Evolutionary conservation across 1,140 invertebrate genomes (phyloP).

Genomic region (Drosophila cardini): DNA sequence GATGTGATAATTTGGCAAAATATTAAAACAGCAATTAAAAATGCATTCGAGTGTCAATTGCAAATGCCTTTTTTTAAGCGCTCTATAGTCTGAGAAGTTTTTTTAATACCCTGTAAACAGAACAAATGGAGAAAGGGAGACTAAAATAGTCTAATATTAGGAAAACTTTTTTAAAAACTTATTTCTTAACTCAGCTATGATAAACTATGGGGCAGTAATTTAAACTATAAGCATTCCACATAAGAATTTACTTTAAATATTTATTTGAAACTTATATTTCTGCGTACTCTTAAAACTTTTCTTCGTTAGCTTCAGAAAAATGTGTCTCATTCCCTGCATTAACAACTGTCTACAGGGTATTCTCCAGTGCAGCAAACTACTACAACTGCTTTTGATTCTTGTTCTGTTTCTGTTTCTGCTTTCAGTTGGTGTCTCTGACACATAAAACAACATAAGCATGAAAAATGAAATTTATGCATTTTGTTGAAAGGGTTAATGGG

Average conservation of each 20-base stretch:
- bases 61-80: slow-evolving; percentile 39
- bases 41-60: slow-evolving; percentile 74
- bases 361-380: background rate
- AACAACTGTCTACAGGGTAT: too few relatives aligned
- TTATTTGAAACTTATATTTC: too few relatives aligned
- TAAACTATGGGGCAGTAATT: too few relatives aligned
- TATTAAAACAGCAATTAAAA: slow-evolving; percentile 74
- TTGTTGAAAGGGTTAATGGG: slow-evolving; percentile 66
- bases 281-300: too few relatives aligned
- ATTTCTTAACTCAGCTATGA: too few relatives aligned
- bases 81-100: background rate
- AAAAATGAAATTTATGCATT: slow-evolving; percentile 61
- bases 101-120: background rate
- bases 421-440: slow-evolving; percentile 17
- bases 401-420: slow-evolving; percentile 8
- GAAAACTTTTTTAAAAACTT: too few relatives aligned
- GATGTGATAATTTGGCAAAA: slow-evolving; percentile 79
- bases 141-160: too few relatives aligned
- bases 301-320: too few relatives aligned
- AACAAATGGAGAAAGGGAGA: background rate
- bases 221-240: too few relatives aligned
- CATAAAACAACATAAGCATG: slow-evolving; percentile 32
- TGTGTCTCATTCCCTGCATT: too few relatives aligned
- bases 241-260: too few relatives aligned
- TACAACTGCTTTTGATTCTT: slow-evolving; percentile 10